phyloP scores from a whole-genome alignment of 2,888 invertebrate genomes.

The Diplazon laetatorius region DNA sequence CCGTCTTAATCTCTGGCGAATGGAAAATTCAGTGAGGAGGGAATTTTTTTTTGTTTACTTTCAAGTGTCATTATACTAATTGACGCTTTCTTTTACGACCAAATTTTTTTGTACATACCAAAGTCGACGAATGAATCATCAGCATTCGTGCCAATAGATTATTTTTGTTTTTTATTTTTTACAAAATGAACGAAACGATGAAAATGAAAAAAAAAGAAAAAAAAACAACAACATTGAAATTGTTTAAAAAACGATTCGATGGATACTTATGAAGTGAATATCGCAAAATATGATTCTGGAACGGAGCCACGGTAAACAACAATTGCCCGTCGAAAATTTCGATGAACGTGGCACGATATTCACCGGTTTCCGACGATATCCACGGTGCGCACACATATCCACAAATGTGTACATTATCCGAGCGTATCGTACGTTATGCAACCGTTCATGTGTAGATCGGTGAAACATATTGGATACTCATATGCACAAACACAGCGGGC shows the following conservation, averaged over 20 bases:
- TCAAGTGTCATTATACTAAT: no score
- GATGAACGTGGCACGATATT: slow-evolving; percentile 60
- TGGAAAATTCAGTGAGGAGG: slow-evolving; percentile 1
- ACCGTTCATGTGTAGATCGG: slow-evolving; percentile 29
- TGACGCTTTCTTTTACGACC: no score
- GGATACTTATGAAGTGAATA: slow-evolving; percentile 55
- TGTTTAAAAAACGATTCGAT: slow-evolving; percentile 59
- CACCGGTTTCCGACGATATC: slow-evolving; percentile 23
- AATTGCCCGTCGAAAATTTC: slow-evolving; percentile 68
- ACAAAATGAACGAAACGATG: no score
- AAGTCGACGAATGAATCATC: no score
- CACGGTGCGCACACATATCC: slow-evolving; percentile 28
- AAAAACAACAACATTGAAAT: slow-evolving; percentile 48
- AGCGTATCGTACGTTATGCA: slow-evolving; percentile 15
- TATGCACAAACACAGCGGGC: not conserved
- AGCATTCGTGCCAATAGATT: no score
- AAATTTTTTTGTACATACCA: no score
- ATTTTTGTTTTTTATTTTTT: no score
- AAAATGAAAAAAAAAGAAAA: not conserved
- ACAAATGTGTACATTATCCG: not conserved
- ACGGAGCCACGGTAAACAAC: slow-evolving; percentile 61
- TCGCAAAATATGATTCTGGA: slow-evolving; percentile 37
- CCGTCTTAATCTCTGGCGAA: not conserved
- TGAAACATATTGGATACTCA: slow-evolving; percentile 1
- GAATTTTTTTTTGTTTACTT: not conserved